phyloP scores from a whole-genome alignment of 1,140 invertebrate species.

The Thrips palmi region DNA sequence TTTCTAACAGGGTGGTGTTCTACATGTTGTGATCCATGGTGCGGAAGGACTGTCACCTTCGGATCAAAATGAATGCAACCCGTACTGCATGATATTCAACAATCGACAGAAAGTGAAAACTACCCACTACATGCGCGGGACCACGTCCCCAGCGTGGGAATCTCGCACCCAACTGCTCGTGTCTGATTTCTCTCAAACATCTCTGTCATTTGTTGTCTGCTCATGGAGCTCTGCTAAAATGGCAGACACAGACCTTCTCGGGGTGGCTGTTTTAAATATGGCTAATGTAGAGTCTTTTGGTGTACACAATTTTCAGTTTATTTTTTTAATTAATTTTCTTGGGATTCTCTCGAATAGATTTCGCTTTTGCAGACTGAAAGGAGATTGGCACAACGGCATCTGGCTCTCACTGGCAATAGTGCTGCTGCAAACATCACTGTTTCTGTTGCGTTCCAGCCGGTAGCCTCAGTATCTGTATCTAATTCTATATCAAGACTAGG shows the following conservation, averaged over 20 bases:
- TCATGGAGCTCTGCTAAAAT: conserved; percentile 25
- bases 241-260: conserved; percentile 25
- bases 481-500: background rate
- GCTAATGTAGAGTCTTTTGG: conserved; percentile 19
- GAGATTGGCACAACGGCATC: too few species aligned
- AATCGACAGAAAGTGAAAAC: conserved; percentile 35
- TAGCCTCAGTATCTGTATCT: conserved; percentile 12
- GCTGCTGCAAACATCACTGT: conserved; percentile 27
- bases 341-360: too few species aligned
- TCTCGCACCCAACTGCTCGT: conserved; percentile 32
- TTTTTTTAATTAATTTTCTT: too few species aligned
- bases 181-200: conserved; percentile 29
- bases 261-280: conserved; percentile 22
- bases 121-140: conserved; percentile 29
- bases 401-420: conserved; percentile 20
- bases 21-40: conserved; percentile 32
- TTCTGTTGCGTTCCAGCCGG: conserved; percentile 30
- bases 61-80: conserved; percentile 29
- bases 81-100: conserved; percentile 34
- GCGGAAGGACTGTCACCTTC: conserved; percentile 27
- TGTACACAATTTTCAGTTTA: too few species aligned
- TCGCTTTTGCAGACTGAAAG: too few species aligned
- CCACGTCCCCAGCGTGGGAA: conserved; percentile 31
- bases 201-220: conserved; percentile 25
- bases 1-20: conserved; percentile 25